Percentiles rank a stretch among this genome's conserved stretches.
These are phyloP conservation scores for Catharus ustulatus DNA, from an alignment of 2,797 vertebrate species.

Conservation along the genomic window DNA sequence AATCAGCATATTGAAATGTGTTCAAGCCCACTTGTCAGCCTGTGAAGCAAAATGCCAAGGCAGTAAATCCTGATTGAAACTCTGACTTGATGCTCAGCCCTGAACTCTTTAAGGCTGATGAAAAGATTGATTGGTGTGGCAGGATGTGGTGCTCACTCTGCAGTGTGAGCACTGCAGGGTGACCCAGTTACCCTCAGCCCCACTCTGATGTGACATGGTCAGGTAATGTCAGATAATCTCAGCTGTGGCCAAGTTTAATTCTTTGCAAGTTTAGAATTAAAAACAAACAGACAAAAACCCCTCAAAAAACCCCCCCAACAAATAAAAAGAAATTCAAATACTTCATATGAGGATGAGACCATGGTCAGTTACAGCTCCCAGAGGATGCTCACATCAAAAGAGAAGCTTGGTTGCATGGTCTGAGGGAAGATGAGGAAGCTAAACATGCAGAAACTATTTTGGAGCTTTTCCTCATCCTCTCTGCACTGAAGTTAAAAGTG, in stretches of 20 bases:
- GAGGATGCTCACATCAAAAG: neutral
- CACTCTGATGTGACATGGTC: fast-evolving
- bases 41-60: constrained; percentile 30
- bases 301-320: fast-evolving
- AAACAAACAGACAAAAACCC: neutral
- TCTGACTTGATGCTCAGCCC: neutral
- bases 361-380: neutral
- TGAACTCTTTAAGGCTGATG: constrained; percentile 3
- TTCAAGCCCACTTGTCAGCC: constrained; percentile 31
- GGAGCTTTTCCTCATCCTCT: neutral
- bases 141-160: neutral
- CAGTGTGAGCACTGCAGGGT: neutral
- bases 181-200: neutral
- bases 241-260: neutral
- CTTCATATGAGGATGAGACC: neutral
- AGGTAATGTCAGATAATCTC: neutral
- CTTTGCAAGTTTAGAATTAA: neutral
- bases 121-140: neutral
- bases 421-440: neutral
- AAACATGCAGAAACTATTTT: fast-evolving
- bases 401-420: neutral
- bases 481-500: neutral
- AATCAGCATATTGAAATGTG: constrained; percentile 59
- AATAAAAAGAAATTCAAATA: neutral
- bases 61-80: constrained; percentile 41